phyloP scores from a whole-genome alignment of 2,888 invertebrate genomes.

The Hydriomena furcata region DNA sequence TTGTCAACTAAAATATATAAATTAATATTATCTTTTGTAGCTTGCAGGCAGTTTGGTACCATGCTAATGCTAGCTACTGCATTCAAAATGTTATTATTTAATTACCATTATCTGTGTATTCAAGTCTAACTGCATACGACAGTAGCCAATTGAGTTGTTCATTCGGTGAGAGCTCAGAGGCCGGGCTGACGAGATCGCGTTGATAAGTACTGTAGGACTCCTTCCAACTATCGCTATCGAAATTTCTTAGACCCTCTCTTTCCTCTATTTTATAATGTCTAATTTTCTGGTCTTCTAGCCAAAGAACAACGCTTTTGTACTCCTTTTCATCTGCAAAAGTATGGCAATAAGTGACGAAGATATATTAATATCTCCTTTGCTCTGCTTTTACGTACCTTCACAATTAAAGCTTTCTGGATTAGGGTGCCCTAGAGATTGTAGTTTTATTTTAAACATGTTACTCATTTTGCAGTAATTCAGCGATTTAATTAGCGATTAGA shows the following conservation, averaged over 20 bases:
- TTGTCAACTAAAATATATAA: constrained; percentile 86
- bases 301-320: constrained; percentile 91
- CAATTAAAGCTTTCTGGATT: constrained; percentile 87
- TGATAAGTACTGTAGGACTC: constrained; percentile 89
- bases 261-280: constrained; percentile 93
- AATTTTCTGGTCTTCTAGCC: constrained; percentile 97
- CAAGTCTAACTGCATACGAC: constrained; percentile 91
- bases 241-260: constrained; percentile 87
- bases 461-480: constrained; percentile 1
- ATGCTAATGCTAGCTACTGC: too few relatives aligned
- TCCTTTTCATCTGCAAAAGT: constrained; percentile 88
- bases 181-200: constrained; percentile 89
- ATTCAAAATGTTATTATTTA: too few relatives aligned
- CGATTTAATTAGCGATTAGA: too few relatives aligned
- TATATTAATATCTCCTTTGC: too few relatives aligned
- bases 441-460: constrained; percentile 89
- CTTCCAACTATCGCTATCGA: constrained; percentile 87
- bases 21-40: too few relatives aligned
- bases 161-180: constrained; percentile 75
- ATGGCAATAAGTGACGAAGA: too few relatives aligned
- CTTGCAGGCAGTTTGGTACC: too few relatives aligned
- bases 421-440: constrained; percentile 91
- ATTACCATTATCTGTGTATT: constrained; percentile 91
- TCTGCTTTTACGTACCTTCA: constrained; percentile 86
- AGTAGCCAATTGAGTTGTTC: constrained; percentile 94